phyloP scores from a whole-genome alignment of 1,140 invertebrate species.

The Arion vulgaris region DNA sequence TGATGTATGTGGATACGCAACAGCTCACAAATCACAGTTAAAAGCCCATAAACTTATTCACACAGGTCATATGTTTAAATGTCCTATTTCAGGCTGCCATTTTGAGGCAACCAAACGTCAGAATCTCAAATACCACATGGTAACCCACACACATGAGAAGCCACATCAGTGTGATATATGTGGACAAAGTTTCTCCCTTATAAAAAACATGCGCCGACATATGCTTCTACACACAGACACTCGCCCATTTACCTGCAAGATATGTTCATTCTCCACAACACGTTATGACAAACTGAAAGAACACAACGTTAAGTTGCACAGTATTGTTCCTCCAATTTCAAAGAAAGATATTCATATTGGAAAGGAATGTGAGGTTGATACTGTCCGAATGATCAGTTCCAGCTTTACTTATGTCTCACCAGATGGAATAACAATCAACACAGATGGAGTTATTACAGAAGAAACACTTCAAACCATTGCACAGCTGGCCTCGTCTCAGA shows the following conservation, averaged over 20 bases:
- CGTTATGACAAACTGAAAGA: conserved; percentile 77
- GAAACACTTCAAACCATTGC: conserved; percentile 45
- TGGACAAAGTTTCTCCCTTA: conserved; percentile 72
- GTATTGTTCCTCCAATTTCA: conserved; percentile 47
- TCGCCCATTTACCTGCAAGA: conserved; percentile 60
- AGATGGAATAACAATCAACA: conserved; percentile 37
- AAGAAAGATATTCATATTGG: conserved; percentile 1
- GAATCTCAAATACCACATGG: conserved; percentile 71
- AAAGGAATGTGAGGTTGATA: conserved; percentile 8
- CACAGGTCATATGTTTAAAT: conserved; percentile 76
- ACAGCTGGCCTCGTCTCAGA: conserved; percentile 37
- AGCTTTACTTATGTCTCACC: conserved; percentile 30
- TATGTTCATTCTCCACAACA: conserved; percentile 75
- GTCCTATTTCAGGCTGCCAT: conserved; percentile 73
- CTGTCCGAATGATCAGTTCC: conserved; percentile 14
- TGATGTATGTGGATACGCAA: conserved; percentile 76
- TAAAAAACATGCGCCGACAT: conserved; percentile 67
- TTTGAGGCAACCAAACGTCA: conserved; percentile 73
- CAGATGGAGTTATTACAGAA: conserved; percentile 39
- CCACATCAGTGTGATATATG: conserved; percentile 80
- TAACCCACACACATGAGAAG: conserved; percentile 77
- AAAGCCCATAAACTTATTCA: conserved; percentile 77
- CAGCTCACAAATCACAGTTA: conserved; percentile 77
- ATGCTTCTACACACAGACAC: conserved; percentile 62
- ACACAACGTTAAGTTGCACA: conserved; percentile 69